Conservation (phyloP, 2,113 vertebrate species). For the Microcebus jonahi region DNA sequence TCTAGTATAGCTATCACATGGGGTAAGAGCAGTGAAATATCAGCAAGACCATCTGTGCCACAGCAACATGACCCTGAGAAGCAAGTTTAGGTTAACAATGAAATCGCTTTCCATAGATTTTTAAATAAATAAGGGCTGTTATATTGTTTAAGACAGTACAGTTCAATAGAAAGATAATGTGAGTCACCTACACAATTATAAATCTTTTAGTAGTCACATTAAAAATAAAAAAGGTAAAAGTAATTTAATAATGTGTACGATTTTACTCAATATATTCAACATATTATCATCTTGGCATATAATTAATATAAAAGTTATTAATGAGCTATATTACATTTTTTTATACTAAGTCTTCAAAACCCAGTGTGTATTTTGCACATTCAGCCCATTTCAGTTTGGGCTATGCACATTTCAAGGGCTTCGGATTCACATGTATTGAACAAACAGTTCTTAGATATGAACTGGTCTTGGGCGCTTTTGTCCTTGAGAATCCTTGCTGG, state of each 20-base stretch:
- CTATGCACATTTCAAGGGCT: not conserved
- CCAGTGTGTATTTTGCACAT: not conserved
- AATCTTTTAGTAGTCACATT: not conserved
- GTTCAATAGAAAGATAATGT: not conserved
- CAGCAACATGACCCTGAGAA: not conserved
- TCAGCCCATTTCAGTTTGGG: not conserved
- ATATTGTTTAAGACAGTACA: not conserved
- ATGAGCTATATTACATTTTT: not conserved
- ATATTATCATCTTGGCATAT: not conserved
- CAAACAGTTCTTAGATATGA: not conserved
- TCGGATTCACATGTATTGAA: not conserved
- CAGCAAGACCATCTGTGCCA: not conserved
- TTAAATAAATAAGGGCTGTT: not conserved
- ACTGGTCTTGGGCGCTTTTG: not conserved
- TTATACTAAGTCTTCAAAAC: not conserved
- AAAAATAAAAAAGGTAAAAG: not conserved
- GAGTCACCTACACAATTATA: not conserved
- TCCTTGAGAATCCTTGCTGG: not conserved
- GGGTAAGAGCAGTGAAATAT: not conserved
- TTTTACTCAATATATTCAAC: not conserved
- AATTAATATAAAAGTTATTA: not conserved
- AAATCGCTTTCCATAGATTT: not conserved
- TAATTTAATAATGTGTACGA: not conserved
- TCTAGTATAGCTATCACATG: accelerated
- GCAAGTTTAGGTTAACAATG: not conserved